Base-by-base conservation (phyloP, 2,888 invertebrate species). In the Mylabris sibirica region DNA sequence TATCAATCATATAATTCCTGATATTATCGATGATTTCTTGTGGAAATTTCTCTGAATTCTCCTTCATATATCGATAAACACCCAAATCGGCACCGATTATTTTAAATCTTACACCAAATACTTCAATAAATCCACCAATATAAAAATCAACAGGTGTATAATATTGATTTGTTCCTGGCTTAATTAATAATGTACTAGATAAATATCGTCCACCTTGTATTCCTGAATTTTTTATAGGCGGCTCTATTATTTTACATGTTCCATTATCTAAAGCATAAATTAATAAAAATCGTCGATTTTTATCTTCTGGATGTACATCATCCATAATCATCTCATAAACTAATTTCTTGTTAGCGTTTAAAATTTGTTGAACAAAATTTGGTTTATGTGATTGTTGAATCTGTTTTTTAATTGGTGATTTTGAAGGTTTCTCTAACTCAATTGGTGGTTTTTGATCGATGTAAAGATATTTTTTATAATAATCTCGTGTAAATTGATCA, bases 121-220 rank as follows among this genome's bases (percentile, higher is more conserved):
- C 88, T 1, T 90, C 90, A 57, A 96, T 87, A 68, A 88, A 86
- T 0, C 91, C 91, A 8, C 95, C 95, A 71, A 96, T 91, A 80
- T 88, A 91, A 81, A 96, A 93, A 85, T 93, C 93, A 38, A 89
- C 89, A 0, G 95, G 93, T 0, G 92, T 91, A 78, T 91, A 95
- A 82, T 92, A 94, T 3, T 88, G 89, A 74, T 89, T 88, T 0
- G 90, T 88, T 0, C 89, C 90, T 0, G 93, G 93, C 72, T 93
- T 93, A 17, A 90, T 88, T 34, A 96, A 80, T 20, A 89, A 85
- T 76, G 88, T 90, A 44, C 90, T 82, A 73, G 89, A 88, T 60
- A 96, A 85, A 84, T 95, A 96, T 80, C 89, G 90, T 0, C 95
- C 95, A 64, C 91, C 93, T 17, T 87, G 81, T 72, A 93, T 90